Base-by-base conservation (phyloP, 2,113 vertebrate species). In the Paratilapia polleni region DNA sequence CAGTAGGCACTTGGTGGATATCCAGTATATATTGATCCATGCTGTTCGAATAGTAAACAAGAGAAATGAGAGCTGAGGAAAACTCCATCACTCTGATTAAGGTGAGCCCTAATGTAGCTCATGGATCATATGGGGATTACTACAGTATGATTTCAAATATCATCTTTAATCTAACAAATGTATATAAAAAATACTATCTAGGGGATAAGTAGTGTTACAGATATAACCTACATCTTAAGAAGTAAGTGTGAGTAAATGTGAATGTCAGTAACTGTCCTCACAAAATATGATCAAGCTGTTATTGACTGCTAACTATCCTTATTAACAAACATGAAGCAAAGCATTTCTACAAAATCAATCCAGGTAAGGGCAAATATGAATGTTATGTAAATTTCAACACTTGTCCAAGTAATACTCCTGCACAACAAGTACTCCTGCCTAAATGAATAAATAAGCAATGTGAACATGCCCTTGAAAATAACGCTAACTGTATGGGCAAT, bases 1-100 rank as follows among this genome's bases (percentile, higher is more conserved):
- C 4, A 15, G 19, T 4, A 2, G 66, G 54, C 12, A 24, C 31
- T 77, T 75, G 58, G 63, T 83, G 41, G 24, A 73, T 54, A 59
- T 83, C 78, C 66, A 78, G 2, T 47, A 52, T 63, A 19, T 80
- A 66, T 80, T 78, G 79, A 91, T 78, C 47, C 79, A 74, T 43
- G 54, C 56, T 41, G 68, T 75, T 70, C 63, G 13, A 84, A 63
- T 15, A 64, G 78, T 84, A 88, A 87, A 88, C 77, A 81, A 8
- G 11, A 54, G 26, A 54, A 73, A 64, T 31, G 31, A 9, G 26
- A 87, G 77, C 28, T 47, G 61, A 74, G 34, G 4, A 63, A 79
- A 54, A 66, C 28, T 24, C 43, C 20, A 41, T 24, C 8, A 3
- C 19, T 17, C 5, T 74, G 74, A 62, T 61, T 60, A 49, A 66